Base-by-base conservation (phyloP, 2,888 invertebrate genomes). In the Synanthedon formicaeformis region DNA sequence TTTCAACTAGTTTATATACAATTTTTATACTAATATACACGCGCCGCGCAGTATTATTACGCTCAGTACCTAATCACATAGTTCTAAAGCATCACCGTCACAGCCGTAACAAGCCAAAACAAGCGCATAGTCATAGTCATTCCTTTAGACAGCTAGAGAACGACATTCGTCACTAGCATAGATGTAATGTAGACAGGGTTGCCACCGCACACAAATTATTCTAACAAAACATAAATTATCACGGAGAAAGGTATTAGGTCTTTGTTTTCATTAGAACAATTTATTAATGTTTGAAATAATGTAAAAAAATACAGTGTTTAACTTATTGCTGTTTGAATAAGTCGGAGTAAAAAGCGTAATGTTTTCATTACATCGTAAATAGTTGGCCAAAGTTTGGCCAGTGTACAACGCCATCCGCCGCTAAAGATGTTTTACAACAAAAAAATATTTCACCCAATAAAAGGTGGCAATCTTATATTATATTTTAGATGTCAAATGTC, bases 11-110 rank as follows among this genome's bases (percentile, higher is more conserved):
- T 45, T 12, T 71, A 71, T 23, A 23, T 60, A 64, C 71, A 77
- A 75, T 71, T 83, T 82, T 83, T 83, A 79, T 82, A 84, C 74
- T 65, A 76, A 69, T 81, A 78, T 81, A 73, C 71, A 66, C 69
- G 61, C 67, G 74, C 79, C 81, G 71, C 71, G 73, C 83, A 85
- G 85, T 85, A 85, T 85, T 84, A 78, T 14, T 16, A 49, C 49
- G 13, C 12, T 23, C 12, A 23, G 18, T 49, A 49, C 49, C 16
- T 16, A 16, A 23, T 34, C 34, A 34, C 12, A 49, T 45, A 45
- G 45, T 45, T 45, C 45, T 13, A 45, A 45, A 6, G n/a, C 13
- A 45, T 45, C 14, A 45, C 45, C 58, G 66, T 61, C 63, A 65
- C 66, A 60, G 65, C 60, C 58, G 14, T 45, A 45, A 45, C 45